These are phyloP conservation scores for Lepeophtheirus nordmannii DNA, from an alignment of 2,888 invertebrate genomes.

Conservation along the genomic window DNA sequence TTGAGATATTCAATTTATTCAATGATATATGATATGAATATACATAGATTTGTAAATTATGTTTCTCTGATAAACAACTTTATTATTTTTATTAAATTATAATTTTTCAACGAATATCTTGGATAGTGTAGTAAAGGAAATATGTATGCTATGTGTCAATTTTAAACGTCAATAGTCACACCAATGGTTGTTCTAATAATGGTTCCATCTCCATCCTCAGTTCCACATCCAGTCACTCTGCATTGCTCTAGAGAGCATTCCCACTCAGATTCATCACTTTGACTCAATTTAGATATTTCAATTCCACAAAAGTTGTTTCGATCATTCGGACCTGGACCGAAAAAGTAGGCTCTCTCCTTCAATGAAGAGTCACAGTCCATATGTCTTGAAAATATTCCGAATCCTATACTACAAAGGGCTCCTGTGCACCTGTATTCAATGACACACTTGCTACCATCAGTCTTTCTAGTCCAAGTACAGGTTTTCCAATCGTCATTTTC, in stretches of 20 bases:
- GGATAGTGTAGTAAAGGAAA: too few species aligned
- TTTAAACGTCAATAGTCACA: background rate
- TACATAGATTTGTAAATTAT: too few species aligned
- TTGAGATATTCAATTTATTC: too few species aligned
- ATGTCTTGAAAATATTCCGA: background rate
- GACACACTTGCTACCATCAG: background rate
- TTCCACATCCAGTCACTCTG: background rate
- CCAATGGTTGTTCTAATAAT: background rate
- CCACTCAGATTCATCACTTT: background rate
- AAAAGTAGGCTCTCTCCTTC: background rate
- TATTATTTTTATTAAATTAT: too few species aligned
- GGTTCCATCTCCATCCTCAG: background rate
- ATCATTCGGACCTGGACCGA: background rate
- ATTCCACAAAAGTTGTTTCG: slow-evolving; percentile 14
- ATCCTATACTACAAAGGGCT: background rate
- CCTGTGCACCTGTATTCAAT: background rate
- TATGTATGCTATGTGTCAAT: too few species aligned
- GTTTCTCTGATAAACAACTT: too few species aligned
- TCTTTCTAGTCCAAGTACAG: background rate
- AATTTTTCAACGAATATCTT: too few species aligned
- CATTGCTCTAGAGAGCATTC: background rate
- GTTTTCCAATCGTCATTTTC: slow-evolving; percentile 17
- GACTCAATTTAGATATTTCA: background rate
- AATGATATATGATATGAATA: too few species aligned
- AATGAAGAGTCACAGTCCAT: background rate